Conservation (phyloP, 1,140 invertebrate species). For the Drosophila repleta region DNA sequence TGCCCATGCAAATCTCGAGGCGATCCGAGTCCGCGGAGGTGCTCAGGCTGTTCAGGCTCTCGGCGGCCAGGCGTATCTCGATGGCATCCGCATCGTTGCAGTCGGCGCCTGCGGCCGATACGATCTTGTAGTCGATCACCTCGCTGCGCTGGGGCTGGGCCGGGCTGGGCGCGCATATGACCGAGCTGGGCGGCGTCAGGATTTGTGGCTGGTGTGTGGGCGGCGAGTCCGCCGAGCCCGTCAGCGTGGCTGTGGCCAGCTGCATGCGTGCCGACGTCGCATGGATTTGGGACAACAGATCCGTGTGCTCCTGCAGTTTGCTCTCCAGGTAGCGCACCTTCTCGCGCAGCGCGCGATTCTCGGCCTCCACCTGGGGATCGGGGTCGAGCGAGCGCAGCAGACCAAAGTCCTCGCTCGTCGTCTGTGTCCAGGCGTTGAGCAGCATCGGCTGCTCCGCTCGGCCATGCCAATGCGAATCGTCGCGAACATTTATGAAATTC, state of each 20-base stretch:
- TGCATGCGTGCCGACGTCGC: conserved; percentile 65
- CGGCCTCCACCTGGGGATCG: conserved; percentile 42
- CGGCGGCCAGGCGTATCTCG: conserved; percentile 70
- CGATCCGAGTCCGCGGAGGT: conserved; percentile 70
- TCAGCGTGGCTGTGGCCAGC: conserved; percentile 17
- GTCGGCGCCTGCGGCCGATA: conserved; percentile 41
- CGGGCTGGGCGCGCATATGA: conserved; percentile 46
- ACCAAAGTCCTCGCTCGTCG: conserved; percentile 60
- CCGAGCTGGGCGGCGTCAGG: conserved; percentile 64
- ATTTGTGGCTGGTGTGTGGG: conserved; percentile 42
- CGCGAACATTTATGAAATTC: conserved; percentile 31
- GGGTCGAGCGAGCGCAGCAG: conserved; percentile 27
- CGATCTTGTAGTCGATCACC: conserved; percentile 72
- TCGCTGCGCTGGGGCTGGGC: conserved; percentile 34
- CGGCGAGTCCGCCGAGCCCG: conserved; percentile 38
- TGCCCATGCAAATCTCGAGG: conserved; percentile 68
- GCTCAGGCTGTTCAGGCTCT: conserved; percentile 70
- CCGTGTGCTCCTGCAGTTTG: conserved; percentile 65
- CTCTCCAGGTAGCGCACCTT: conserved; percentile 68
- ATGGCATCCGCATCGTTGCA: conserved; percentile 61
- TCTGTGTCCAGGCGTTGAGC: conserved; percentile 77
- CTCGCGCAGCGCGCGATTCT: conserved; percentile 59
- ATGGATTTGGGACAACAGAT: conserved; percentile 69
- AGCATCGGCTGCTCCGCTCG: conserved; percentile 36
- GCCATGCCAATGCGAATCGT: conserved; percentile 14